phyloP scores from a whole-genome alignment of 2,888 invertebrate genomes.

The Ecdyonurus torrentis region DNA sequence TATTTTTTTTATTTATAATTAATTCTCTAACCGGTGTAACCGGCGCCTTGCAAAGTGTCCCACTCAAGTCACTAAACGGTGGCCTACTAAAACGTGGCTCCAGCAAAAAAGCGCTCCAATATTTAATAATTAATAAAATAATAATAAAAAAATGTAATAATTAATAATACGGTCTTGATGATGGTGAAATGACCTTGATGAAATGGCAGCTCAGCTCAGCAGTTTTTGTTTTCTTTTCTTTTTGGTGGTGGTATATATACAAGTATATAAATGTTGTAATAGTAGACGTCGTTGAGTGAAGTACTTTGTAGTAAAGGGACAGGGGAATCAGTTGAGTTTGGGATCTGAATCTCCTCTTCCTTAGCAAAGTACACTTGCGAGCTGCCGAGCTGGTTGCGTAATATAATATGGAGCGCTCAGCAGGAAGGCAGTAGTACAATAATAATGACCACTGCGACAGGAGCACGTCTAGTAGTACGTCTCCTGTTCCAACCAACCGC shows the following conservation, averaged over 20 bases:
- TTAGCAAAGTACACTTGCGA: background rate
- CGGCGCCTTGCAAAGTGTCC: slow-evolving; percentile 9
- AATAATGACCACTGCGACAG: background rate
- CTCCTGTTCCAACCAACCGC: slow-evolving; percentile 98
- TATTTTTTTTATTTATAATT: background rate
- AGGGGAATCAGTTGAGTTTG: background rate
- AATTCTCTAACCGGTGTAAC: background rate
- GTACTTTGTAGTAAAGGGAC: background rate
- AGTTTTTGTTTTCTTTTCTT: no score
- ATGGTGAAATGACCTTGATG: background rate
- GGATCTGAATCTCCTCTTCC: background rate
- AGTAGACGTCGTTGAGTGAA: no score
- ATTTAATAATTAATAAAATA: no score
- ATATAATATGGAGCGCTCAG: background rate
- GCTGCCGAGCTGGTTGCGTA: background rate
- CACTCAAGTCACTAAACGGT: slow-evolving; percentile 14
- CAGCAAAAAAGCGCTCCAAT: slow-evolving; percentile 13
- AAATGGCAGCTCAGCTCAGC: background rate
- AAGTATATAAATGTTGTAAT: background rate
- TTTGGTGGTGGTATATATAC: background rate
- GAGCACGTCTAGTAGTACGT: slow-evolving; percentile 73
- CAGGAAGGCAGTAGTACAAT: background rate
- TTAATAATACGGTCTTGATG: background rate
- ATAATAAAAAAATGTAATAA: no score
- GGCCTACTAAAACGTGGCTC: slow-evolving; percentile 20